Evolutionary conservation across 2,888 invertebrate genomes (phyloP).

Genomic region (Thalpophila matura): DNA sequence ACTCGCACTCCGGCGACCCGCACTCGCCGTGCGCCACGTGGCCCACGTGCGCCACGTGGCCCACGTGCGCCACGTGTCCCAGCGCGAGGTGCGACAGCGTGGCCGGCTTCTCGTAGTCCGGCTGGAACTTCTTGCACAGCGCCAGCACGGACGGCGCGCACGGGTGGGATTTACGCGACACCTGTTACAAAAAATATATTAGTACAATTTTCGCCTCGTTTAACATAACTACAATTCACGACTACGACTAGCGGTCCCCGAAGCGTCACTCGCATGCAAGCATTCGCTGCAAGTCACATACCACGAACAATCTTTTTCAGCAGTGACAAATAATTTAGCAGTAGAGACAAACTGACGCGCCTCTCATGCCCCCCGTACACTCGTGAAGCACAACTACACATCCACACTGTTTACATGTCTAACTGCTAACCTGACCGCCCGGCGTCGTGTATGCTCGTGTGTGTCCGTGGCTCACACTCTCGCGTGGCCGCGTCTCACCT

Average conservation of each 20-base stretch:
- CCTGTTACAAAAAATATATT: slow-evolving; percentile 68
- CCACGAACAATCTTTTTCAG: slow-evolving; percentile 9
- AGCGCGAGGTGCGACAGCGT: slow-evolving; percentile 70
- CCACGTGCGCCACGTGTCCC: slow-evolving; percentile 57
- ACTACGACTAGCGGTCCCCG: slow-evolving; percentile 38
- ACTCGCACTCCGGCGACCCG: slow-evolving; percentile 61
- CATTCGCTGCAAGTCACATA: slow-evolving; percentile 27
- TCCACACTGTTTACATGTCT: slow-evolving; percentile 24
- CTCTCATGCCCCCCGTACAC: slow-evolving; percentile 22
- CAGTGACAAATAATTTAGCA: slow-evolving; percentile 9
- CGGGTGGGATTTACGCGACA: slow-evolving; percentile 91
- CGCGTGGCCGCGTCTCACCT: slow-evolving; percentile 80
- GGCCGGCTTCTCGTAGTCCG: slow-evolving; percentile 88
- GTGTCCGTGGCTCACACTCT: slow-evolving; percentile 8
- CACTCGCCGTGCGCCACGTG: slow-evolving; percentile 52
- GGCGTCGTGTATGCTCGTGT: slow-evolving; percentile 7
- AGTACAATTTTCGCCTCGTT: neutral
- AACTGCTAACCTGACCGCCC: slow-evolving; percentile 44
- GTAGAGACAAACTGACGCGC: slow-evolving; percentile 23
- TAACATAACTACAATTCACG: slow-evolving; percentile 14
- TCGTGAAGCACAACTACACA: slow-evolving; percentile 34
- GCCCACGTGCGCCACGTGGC: slow-evolving; percentile 58
- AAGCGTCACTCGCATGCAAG: slow-evolving; percentile 55
- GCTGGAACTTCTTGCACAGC: slow-evolving; percentile 90
- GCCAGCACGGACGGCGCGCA: slow-evolving; percentile 90